These are phyloP conservation scores for Moxostoma hubbsi DNA, from an alignment of 2,797 vertebrate genomes.

Conservation along the genomic window DNA sequence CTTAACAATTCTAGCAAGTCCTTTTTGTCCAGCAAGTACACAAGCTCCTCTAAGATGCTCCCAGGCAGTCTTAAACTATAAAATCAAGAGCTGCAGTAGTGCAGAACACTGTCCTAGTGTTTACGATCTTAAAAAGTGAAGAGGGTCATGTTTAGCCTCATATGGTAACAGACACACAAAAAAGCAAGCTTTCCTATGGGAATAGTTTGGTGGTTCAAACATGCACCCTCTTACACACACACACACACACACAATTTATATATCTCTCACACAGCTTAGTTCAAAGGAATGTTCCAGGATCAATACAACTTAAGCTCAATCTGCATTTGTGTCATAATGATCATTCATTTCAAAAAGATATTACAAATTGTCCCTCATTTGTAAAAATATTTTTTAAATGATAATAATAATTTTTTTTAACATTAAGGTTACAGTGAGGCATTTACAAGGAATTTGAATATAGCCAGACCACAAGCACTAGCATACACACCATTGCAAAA, in stretches of 20 bases:
- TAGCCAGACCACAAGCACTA: too few species aligned
- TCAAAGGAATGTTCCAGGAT: neutral
- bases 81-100: slow-evolving; percentile 31
- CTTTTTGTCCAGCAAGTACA: slow-evolving; percentile 18
- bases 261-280: slow-evolving; percentile 33
- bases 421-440: too few species aligned
- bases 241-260: neutral
- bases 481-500: too few species aligned
- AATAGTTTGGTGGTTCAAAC: slow-evolving; percentile 23
- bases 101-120: slow-evolving; percentile 35
- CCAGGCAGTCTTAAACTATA: neutral
- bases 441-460: too few species aligned
- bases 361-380: too few species aligned
- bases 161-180: slow-evolving; percentile 10
- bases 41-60: slow-evolving; percentile 15
- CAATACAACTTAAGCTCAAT: too few species aligned
- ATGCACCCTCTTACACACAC: slow-evolving; percentile 5
- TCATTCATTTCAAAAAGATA: too few species aligned
- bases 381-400: too few species aligned
- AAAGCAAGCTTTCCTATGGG: slow-evolving; percentile 11
- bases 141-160: neutral
- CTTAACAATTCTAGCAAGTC: slow-evolving; percentile 9
- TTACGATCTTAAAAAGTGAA: slow-evolving; percentile 48
- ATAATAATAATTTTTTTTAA: too few species aligned
- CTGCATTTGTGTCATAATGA: too few species aligned